Conservation (phyloP, 2,888 invertebrate genomes). For the Gandaritis pyraliata region DNA sequence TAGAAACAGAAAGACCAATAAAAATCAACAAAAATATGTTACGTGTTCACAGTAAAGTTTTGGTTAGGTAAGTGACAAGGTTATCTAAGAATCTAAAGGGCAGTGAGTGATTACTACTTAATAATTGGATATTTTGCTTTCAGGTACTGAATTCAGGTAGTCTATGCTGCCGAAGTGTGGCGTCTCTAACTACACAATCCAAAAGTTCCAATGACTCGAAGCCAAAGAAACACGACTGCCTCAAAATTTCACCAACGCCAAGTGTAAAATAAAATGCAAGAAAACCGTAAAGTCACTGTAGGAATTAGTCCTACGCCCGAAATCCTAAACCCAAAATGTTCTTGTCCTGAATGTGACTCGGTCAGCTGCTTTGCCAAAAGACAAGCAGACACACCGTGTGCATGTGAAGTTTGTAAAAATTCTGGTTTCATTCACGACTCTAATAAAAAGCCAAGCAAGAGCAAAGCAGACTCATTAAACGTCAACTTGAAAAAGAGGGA, state of each 20-base stretch:
- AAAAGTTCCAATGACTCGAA: slow-evolving; percentile 21
- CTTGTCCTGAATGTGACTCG: slow-evolving; percentile 59
- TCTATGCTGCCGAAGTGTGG: slow-evolving; percentile 43
- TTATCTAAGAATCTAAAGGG: not conserved
- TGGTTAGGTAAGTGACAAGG: not conserved
- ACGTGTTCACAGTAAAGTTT: slow-evolving; percentile 2
- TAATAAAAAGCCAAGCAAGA: slow-evolving; percentile 11
- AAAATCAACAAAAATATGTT: slow-evolving; percentile 12
- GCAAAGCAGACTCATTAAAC: slow-evolving; percentile 8
- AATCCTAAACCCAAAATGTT: slow-evolving; percentile 47
- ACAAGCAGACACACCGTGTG: slow-evolving; percentile 36
- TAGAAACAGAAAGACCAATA: not conserved
- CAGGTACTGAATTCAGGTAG: slow-evolving; percentile 47
- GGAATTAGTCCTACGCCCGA: slow-evolving; percentile 11
- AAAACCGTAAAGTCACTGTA: slow-evolving; percentile 9
- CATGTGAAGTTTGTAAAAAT: slow-evolving; percentile 39
- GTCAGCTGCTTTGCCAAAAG: slow-evolving; percentile 49
- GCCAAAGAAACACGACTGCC: slow-evolving; percentile 46
- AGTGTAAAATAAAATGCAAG: slow-evolving; percentile 19
- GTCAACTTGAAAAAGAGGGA: slow-evolving; percentile 3
- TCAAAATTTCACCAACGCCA: slow-evolving; percentile 19
- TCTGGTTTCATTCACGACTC: slow-evolving; percentile 39
- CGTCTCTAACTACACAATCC: slow-evolving; percentile 23
- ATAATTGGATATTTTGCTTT: slow-evolving; percentile 17
- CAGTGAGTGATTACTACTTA: not conserved